Conservation (phyloP, 2,113 vertebrate genomes). For the Microtus richardsoni region DNA sequence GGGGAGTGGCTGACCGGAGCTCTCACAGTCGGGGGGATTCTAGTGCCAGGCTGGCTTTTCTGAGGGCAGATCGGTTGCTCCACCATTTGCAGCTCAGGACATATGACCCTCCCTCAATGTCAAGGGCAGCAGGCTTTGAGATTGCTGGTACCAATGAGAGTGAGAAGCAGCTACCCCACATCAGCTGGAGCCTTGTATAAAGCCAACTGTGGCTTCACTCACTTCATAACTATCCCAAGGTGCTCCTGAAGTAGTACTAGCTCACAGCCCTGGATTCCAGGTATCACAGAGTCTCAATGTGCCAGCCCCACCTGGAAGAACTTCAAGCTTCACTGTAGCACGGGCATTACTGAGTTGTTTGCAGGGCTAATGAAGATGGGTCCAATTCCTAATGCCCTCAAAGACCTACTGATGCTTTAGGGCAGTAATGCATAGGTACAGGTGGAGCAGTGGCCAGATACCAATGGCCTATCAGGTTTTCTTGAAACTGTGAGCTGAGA, state of each 20-base stretch:
- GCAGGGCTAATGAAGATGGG: neutral
- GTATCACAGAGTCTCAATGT: neutral
- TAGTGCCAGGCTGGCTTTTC: neutral
- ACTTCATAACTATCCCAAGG: neutral
- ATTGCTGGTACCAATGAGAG: neutral
- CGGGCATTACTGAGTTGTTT: accelerated
- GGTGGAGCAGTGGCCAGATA: neutral
- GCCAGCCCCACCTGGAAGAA: neutral
- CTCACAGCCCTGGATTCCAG: neutral
- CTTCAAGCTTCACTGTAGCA: neutral
- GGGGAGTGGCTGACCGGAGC: neutral
- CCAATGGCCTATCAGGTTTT: neutral
- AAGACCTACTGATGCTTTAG: neutral
- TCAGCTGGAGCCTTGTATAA: neutral
- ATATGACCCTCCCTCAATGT: neutral
- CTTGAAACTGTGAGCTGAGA: neutral
- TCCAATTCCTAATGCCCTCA: neutral
- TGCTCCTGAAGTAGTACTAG: neutral
- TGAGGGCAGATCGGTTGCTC: neutral
- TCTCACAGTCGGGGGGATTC: neutral
- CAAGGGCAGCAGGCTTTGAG: neutral
- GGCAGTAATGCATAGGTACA: neutral
- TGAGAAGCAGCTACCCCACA: neutral
- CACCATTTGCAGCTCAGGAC: too few relatives aligned
- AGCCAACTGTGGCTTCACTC: neutral